Conservation (phyloP, 2,797 vertebrate species). For the Sciaenops ocellatus region DNA sequence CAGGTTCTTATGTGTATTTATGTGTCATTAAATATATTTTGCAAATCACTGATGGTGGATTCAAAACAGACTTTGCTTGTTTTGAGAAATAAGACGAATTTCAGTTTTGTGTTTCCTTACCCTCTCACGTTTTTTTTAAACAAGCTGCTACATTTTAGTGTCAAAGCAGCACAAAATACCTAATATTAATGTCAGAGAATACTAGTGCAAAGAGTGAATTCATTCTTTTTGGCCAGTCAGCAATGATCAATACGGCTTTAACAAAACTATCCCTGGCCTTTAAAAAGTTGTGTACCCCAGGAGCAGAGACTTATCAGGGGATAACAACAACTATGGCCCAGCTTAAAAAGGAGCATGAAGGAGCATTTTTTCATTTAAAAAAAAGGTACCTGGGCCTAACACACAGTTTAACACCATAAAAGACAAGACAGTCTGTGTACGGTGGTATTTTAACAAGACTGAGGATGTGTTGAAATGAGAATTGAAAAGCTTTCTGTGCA, state of each 20-base stretch:
- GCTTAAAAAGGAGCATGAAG: background rate
- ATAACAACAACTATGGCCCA: background rate
- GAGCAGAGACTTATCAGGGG: background rate
- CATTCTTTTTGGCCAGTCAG: background rate
- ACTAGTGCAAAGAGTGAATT: too few species aligned
- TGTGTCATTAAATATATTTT: background rate
- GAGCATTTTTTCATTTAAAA: background rate
- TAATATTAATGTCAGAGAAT: background rate
- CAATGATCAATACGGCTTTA: background rate
- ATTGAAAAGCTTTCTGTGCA: background rate
- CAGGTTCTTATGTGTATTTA: background rate
- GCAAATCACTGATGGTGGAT: background rate
- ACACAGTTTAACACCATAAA: conserved; percentile 1
- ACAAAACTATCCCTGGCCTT: background rate
- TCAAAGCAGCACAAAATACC: background rate
- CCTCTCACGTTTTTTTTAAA: background rate
- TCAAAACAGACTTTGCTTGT: background rate
- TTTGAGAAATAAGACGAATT: background rate
- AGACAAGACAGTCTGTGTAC: background rate
- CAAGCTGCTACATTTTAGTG: background rate
- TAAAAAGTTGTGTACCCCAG: background rate
- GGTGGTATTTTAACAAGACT: conserved; percentile 4
- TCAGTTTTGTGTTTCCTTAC: background rate
- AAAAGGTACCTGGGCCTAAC: background rate
- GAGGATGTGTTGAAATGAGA: conserved; percentile 5